phyloP scores from a whole-genome alignment of 2,113 vertebrate species.

The Daphoenositta chrysoptera region DNA sequence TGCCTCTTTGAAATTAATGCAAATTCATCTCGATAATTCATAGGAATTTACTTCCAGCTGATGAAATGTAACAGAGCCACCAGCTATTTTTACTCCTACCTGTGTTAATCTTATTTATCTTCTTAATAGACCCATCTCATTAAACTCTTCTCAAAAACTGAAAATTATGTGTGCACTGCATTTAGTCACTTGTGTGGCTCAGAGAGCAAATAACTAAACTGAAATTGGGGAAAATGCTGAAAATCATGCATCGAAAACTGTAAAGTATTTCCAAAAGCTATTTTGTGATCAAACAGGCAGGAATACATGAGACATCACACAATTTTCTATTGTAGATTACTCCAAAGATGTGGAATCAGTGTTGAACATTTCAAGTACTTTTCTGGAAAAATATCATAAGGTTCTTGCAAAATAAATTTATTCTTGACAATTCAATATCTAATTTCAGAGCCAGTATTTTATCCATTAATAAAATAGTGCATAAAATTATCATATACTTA shows the following conservation, averaged over 20 bases:
- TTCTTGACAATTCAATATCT: not conserved
- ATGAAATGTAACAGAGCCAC: not conserved
- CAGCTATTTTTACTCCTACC: not conserved
- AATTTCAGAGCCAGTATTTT: not conserved
- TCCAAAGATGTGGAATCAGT: not conserved
- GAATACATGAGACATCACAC: not conserved
- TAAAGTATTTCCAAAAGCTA: not conserved
- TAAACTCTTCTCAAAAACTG: not conserved
- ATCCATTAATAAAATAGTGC: not conserved
- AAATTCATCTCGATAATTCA: not conserved
- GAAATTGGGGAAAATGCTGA: not conserved
- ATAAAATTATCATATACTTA: not conserved
- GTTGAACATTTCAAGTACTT: not conserved
- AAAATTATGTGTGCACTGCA: not conserved
- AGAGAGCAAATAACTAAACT: not conserved
- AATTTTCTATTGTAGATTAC: not conserved
- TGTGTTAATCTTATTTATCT: not conserved
- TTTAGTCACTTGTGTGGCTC: not conserved
- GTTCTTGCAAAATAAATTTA: not conserved
- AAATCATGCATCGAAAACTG: not conserved
- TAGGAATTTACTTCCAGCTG: not conserved
- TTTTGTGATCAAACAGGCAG: not conserved
- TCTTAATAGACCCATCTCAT: not conserved
- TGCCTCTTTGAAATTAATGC: not conserved
- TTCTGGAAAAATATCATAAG: not conserved